Evolutionary conservation across 2,888 invertebrate species (phyloP), one percentile per base, ranked within the genome.

Genomic region (Alloplasta piceator): DNA sequence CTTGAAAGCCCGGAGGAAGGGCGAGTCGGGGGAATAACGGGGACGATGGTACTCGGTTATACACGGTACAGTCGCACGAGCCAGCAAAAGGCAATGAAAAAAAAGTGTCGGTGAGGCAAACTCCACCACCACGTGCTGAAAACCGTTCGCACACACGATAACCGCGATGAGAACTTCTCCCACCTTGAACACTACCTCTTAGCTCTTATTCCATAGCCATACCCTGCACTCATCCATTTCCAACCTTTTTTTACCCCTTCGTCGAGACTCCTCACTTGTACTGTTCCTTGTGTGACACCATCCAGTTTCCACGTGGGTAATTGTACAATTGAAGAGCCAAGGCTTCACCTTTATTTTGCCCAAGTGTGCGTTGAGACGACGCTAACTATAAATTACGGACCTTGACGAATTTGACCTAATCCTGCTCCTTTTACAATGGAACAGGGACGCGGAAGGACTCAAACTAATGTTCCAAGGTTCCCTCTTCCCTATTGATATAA

Each of bases 241-340:
- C 26, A 26, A 26, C 26, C 1, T 26, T 48, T 48, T 48, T 5
- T 48, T 4, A n/a, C 10, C 4, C 10, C 48, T 48, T 10, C 48
- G n/a, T 48, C n/a, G n/a, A 10, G n/a, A n/a, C 48, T 4, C 14
- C 12, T 52, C 12, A 26, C 26, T 26, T 48, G 26, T 26, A 26
- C 50, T 38, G 16, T 60, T 66, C 66, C 36, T 14, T 64, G 38
- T 64, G 38, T 41, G 6, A 66, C 46, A 55, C 56, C 66, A 66
- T 58, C 68, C n/a, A 74, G 66, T 66, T 58, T 50, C 73, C 16
- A 64, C 46, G 66, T 16, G 26, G 64, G 39, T 56, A 46, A 74
- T 56, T 64, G 48, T 66, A 66, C 56, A 66, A 26, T 56, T 64
- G 14, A 41, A 36, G 58, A 52, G 9, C 5, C 36, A 58, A 38